A percentile compares a stretch with the other conserved stretches of the same genome.
phyloP scores from a whole-genome alignment of 2,888 invertebrate genomes.

The Ophraella communa region DNA sequence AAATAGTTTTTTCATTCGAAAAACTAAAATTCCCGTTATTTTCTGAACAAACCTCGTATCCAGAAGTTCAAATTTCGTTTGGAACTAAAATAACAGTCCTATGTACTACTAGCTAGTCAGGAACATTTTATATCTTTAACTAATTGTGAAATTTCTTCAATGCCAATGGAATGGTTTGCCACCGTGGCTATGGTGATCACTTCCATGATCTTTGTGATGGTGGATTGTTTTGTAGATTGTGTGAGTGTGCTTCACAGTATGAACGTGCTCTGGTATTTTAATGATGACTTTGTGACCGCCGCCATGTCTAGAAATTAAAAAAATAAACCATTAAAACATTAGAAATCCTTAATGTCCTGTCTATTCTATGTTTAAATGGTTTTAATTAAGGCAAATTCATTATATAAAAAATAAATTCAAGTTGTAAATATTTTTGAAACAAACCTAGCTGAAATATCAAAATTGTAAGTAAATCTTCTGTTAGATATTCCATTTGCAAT shows the following conservation, averaged over 20 bases:
- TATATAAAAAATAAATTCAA: too few relatives aligned
- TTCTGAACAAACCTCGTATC: too few relatives aligned
- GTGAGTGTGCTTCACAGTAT: constrained; percentile 74
- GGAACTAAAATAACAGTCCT: not conserved
- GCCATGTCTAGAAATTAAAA: constrained; percentile 38
- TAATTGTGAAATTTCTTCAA: constrained; percentile 27
- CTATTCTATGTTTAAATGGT: too few relatives aligned
- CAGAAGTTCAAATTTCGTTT: not conserved
- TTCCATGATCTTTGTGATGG: constrained; percentile 56
- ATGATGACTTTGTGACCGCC: constrained; percentile 67
- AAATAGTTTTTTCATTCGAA: too few relatives aligned
- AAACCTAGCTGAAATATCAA: too few relatives aligned
- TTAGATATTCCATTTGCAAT: too few relatives aligned
- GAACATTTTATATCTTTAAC: not conserved
- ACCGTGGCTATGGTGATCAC: constrained; percentile 48
- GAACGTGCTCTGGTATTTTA: constrained; percentile 71
- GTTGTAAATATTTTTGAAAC: too few relatives aligned
- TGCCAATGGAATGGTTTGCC: constrained; percentile 47
- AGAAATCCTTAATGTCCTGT: too few relatives aligned
- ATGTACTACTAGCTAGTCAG: not conserved
- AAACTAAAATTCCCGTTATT: too few relatives aligned
- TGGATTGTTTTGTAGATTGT: constrained; percentile 74
- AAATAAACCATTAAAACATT: not conserved
- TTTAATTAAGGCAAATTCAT: too few relatives aligned
- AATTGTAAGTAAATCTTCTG: too few relatives aligned